Evolutionary conservation across 2,797 vertebrate species (phyloP).

Genomic region (Leucoraja ocellata): DNA sequence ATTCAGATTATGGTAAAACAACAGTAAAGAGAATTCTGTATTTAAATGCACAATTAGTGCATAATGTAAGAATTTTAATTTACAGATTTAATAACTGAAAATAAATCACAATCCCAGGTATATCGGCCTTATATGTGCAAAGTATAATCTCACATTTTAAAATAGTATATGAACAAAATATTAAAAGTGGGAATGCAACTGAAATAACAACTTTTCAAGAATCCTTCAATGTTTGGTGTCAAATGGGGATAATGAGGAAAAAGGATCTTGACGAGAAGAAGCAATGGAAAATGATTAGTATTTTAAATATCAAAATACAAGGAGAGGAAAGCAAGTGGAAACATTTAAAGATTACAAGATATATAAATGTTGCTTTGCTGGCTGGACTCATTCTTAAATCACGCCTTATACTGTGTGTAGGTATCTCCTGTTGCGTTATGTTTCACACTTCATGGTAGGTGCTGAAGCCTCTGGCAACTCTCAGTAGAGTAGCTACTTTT

Average conservation of each 20-base stretch:
- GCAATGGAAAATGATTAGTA: not conserved
- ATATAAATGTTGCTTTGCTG: not conserved
- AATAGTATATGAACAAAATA: not conserved
- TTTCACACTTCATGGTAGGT: not conserved
- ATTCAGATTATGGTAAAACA: not conserved
- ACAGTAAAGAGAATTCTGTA: not conserved
- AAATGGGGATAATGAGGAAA: not conserved
- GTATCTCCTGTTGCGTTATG: not conserved
- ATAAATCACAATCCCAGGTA: not conserved
- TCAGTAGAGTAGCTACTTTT: not conserved
- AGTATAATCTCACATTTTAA: not conserved
- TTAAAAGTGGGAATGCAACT: not conserved
- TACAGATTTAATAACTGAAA: not conserved
- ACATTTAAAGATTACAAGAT: not conserved
- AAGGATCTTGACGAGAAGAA: not conserved
- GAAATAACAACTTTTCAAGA: not conserved
- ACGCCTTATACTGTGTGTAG: not conserved
- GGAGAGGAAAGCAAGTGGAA: not conserved
- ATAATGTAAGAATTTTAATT: not conserved
- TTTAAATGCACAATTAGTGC: not conserved
- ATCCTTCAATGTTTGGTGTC: not conserved
- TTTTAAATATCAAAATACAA: not conserved
- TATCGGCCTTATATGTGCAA: not conserved
- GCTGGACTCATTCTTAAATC: not conserved
- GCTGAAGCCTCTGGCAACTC: not conserved